These are phyloP conservation scores for Brachyptera putata DNA, from an alignment of 2,888 invertebrate genomes.

Conservation along the genomic window DNA sequence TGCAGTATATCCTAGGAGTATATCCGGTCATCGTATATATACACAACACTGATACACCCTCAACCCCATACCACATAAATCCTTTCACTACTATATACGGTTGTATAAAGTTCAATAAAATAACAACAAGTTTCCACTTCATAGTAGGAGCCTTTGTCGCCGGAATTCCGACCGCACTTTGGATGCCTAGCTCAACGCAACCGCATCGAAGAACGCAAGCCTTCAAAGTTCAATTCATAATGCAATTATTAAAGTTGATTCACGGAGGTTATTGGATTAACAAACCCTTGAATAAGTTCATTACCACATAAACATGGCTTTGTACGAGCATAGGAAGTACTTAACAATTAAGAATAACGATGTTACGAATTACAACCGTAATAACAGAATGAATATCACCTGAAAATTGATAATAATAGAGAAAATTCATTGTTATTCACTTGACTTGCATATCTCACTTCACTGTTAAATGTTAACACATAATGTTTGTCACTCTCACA, in stretches of 20 bases:
- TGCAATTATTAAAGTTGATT: conserved; percentile 17
- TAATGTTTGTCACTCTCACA: too few relatives aligned
- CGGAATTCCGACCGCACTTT: conserved; percentile 16
- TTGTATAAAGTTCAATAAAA: conserved; percentile 15
- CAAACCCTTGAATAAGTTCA: conserved; percentile 3
- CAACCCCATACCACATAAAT: conserved; percentile 17
- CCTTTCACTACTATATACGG: conserved; percentile 15
- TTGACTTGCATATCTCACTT: too few relatives aligned
- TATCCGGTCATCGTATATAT: conserved; percentile 13
- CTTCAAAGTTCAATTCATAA: conserved; percentile 13
- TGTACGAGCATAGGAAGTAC: conserved; percentile 1
- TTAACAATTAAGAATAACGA: neutral
- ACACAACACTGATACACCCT: too few relatives aligned
- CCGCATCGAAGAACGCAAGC: conserved; percentile 4
- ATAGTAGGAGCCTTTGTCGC: neutral
- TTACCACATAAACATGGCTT: neutral
- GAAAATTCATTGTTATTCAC: too few relatives aligned
- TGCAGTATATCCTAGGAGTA: conserved; percentile 19
- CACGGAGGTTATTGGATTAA: conserved; percentile 13
- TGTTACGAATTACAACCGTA: too few relatives aligned
- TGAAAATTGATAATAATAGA: too few relatives aligned
- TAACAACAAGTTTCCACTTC: conserved; percentile 19
- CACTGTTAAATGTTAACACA: too few relatives aligned
- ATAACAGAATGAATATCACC: too few relatives aligned
- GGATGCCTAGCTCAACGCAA: conserved; percentile 1